Evolutionary conservation across 2,888 invertebrate species (phyloP).

Genomic region (Diarsia rubi): DNA sequence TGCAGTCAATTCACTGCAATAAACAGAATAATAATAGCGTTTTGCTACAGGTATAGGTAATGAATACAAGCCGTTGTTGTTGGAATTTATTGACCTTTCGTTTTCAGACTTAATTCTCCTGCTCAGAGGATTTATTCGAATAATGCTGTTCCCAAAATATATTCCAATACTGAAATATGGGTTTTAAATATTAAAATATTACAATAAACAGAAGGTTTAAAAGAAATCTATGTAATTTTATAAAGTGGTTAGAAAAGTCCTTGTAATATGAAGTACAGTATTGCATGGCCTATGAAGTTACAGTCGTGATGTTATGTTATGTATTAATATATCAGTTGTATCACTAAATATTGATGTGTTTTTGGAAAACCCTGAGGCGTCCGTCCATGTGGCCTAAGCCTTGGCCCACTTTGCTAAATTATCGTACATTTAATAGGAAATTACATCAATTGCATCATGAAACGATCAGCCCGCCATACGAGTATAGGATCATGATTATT

Average conservation of each 20-base stretch:
- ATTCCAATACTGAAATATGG: background rate
- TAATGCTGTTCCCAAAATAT: background rate
- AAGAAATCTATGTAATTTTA: background rate
- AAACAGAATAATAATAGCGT: background rate
- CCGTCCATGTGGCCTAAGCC: background rate
- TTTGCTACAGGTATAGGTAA: background rate
- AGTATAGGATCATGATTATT: background rate
- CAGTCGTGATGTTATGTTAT: background rate
- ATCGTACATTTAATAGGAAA: background rate
- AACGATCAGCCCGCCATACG: background rate
- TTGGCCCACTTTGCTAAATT: background rate
- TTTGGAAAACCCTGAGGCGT: background rate
- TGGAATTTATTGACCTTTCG: background rate
- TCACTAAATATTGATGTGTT: background rate
- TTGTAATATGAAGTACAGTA: background rate
- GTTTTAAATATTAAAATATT: background rate
- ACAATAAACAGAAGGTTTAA: background rate
- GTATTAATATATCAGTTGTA: background rate
- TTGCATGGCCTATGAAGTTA: background rate
- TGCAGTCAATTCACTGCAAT: background rate
- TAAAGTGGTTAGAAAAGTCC: background rate
- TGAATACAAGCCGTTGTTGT: background rate
- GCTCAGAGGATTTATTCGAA: background rate
- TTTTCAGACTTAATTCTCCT: background rate
- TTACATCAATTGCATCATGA: background rate